Evolutionary conservation across 2,797 vertebrate genomes (phyloP).

Genomic region (Catostomus latipinnis): DNA sequence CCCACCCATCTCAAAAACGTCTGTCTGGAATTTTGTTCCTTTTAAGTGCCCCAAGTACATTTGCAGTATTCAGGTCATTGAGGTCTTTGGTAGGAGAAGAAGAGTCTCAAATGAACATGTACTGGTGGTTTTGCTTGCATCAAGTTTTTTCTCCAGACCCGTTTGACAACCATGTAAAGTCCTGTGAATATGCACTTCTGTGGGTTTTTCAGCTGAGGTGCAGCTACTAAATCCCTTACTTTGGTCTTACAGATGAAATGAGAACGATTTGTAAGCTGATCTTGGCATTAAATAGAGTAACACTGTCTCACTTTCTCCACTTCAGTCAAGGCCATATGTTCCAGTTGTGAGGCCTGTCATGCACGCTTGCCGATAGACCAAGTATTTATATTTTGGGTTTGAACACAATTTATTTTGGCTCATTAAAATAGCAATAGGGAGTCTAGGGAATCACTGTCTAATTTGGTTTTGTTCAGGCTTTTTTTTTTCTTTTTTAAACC

Average conservation of each 20-base stretch:
- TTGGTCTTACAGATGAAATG: background rate
- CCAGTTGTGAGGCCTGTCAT: constrained; percentile 18
- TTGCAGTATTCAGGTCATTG: constrained; percentile 6
- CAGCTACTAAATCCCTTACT: background rate
- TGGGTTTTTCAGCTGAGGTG: constrained; percentile 6
- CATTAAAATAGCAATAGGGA: constrained; percentile 35
- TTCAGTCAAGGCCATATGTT: constrained; percentile 39
- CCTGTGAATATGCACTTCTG: background rate
- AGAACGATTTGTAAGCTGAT: constrained; percentile 7
- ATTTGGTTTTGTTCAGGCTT: constrained; percentile 13
- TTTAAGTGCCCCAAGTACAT: constrained; percentile 19
- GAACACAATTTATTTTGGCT: constrained; percentile 38
- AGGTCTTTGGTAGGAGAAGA: constrained; percentile 11
- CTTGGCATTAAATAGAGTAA: constrained; percentile 17
- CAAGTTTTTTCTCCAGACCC: background rate
- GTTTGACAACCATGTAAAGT: constrained; percentile 5
- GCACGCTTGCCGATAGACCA: constrained; percentile 18
- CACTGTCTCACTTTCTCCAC: background rate
- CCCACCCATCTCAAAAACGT: constrained; percentile 36
- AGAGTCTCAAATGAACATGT: constrained; percentile 35
- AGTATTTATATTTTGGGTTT: constrained; percentile 34
- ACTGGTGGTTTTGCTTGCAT: background rate
- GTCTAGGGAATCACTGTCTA: background rate
- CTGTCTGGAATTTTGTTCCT: constrained; percentile 52
- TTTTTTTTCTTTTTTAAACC: constrained; percentile 9